Evolutionary conservation across 2,888 invertebrate genomes (phyloP).

Genomic region (Netelia fuscicornis): DNA sequence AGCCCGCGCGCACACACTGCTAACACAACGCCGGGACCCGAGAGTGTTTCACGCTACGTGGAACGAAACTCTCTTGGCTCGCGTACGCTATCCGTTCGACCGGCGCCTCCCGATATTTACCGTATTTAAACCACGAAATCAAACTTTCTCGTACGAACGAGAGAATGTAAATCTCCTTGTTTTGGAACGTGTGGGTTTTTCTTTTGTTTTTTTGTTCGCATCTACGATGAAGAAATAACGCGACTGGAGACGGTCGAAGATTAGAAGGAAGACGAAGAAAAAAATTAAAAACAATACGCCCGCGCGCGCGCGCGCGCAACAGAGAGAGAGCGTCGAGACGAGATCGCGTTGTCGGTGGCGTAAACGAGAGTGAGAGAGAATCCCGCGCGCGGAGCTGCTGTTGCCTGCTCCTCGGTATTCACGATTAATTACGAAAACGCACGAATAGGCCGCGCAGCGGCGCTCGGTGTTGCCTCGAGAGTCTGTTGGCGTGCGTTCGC

Average conservation of each 20-base stretch:
- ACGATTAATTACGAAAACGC: slow-evolving; percentile 75
- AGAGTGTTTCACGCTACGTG: slow-evolving; percentile 81
- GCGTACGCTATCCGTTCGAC: slow-evolving; percentile 82
- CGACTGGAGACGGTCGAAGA: not conserved
- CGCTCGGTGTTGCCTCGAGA: slow-evolving; percentile 70
- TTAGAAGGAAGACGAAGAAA: not conserved
- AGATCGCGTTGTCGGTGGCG: slow-evolving; percentile 19
- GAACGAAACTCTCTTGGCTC: slow-evolving; percentile 79
- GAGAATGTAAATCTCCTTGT: not conserved
- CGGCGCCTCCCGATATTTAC: slow-evolving; percentile 77
- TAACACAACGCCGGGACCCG: slow-evolving; percentile 77
- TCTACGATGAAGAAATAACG: no score
- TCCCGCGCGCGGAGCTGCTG: slow-evolving; percentile 64
- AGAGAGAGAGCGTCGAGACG: not conserved
- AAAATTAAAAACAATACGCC: slow-evolving; percentile 11
- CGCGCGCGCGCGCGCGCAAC: not conserved
- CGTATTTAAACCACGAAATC: slow-evolving; percentile 67
- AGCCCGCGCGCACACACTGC: slow-evolving; percentile 79
- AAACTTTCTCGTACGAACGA: slow-evolving; percentile 6
- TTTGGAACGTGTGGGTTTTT: no score
- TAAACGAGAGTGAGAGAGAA: slow-evolving; percentile 56
- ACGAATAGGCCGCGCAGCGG: slow-evolving; percentile 72
- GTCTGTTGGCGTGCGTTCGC: slow-evolving; percentile 73
- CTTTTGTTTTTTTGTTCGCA: no score
- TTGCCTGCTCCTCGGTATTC: slow-evolving; percentile 69